Percentiles rank a stretch among this genome's conserved stretches.
phyloP scores from a whole-genome alignment of 2,888 invertebrate genomes.

The Chrysolina americana region DNA sequence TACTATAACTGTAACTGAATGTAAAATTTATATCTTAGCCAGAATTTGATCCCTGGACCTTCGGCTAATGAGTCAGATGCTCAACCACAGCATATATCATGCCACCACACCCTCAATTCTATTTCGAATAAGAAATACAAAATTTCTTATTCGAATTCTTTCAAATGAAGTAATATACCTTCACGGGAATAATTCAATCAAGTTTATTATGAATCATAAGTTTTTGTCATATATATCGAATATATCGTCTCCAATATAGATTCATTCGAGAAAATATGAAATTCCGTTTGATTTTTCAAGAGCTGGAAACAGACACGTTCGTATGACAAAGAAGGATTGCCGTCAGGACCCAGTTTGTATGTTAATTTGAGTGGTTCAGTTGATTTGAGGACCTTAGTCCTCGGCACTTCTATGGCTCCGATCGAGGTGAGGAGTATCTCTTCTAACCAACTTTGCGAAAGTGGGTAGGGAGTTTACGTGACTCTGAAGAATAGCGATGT shows the following conservation, averaged over 20 bases:
- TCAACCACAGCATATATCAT: too few species aligned
- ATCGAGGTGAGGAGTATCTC: conserved; percentile 9
- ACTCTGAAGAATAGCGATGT: conserved; percentile 12
- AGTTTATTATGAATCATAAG: neutral
- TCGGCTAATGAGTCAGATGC: too few species aligned
- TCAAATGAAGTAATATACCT: neutral
- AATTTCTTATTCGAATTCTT: neutral
- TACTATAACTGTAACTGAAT: too few species aligned
- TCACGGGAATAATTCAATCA: neutral
- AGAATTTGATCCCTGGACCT: too few species aligned
- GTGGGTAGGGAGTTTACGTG: conserved; percentile 15
- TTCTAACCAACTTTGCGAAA: conserved; percentile 12
- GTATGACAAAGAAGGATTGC: conserved; percentile 12
- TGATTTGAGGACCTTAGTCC: conserved; percentile 25
- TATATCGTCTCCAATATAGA: neutral
- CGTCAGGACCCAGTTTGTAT: conserved; percentile 33
- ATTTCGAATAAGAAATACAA: too few species aligned
- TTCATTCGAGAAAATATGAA: conserved; percentile 19
- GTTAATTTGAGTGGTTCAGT: conserved; percentile 39
- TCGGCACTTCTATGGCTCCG: conserved; percentile 13
- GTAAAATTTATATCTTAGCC: too few species aligned
- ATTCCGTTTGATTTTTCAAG: conserved; percentile 18
- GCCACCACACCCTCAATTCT: too few species aligned
- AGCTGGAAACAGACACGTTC: conserved; percentile 10
- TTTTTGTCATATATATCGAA: neutral